Evolutionary conservation across 92 coral and sea anemone species (phyloP).

Genomic region (Blastomussa wellsi): DNA sequence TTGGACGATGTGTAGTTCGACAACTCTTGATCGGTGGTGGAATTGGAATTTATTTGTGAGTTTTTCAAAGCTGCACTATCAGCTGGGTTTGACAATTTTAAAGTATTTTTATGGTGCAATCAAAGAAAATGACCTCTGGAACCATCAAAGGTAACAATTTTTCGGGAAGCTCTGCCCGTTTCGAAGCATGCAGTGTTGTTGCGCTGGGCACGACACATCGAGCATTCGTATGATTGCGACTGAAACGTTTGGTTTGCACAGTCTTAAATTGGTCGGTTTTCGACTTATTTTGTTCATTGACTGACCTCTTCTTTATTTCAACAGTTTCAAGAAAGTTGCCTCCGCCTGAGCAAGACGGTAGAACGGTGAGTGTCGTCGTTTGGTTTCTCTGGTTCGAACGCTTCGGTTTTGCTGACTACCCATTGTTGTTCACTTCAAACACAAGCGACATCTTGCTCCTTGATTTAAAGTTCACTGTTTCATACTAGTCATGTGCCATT

Average conservation of each 20-base stretch:
- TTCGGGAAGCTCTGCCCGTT: conserved; percentile 28
- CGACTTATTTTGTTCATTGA: neutral
- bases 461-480: conserved; percentile 33
- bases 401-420: conserved; percentile 52
- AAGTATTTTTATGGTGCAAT: conserved; percentile 43
- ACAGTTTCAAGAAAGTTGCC: conserved; percentile 72
- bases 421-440: conserved; percentile 39
- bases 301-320: conserved; percentile 18
- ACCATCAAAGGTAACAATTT: conserved; percentile 79
- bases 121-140: conserved; percentile 79
- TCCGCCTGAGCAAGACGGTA: conserved; percentile 44
- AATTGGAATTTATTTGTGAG: conserved; percentile 18
- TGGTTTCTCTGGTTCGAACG: conserved; percentile 39
- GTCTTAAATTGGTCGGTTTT: conserved; percentile 9
- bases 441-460: conserved; percentile 43
- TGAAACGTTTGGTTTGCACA: conserved; percentile 15
- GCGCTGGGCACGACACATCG: neutral
- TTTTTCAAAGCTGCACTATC: conserved; percentile 71
- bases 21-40: conserved; percentile 41
- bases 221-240: conserved; percentile 25
- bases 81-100: conserved; percentile 60
- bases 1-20: conserved; percentile 51
- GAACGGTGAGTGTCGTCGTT: conserved; percentile 54
- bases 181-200: conserved; percentile 80
- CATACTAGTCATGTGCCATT: neutral